Evolutionary conservation across 2,797 vertebrate genomes (phyloP).

Genomic region (Bradypus variegatus): DNA sequence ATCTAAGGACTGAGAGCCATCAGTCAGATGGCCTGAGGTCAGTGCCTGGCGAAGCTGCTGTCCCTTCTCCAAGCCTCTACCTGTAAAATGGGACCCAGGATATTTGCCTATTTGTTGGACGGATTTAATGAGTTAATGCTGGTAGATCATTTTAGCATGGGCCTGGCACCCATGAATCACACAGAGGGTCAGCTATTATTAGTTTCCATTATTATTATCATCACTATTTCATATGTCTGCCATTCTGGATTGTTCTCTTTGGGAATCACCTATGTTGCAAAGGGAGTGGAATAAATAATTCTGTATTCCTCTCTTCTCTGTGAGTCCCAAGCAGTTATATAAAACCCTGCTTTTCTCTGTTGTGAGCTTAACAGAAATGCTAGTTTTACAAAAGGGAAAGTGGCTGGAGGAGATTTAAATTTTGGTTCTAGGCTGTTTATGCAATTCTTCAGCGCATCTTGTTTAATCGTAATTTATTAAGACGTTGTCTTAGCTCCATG

Average conservation of each 20-base stretch:
- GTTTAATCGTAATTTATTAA: background rate
- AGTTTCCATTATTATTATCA: too few species aligned
- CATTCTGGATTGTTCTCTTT: background rate
- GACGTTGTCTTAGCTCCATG: background rate
- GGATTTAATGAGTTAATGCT: background rate
- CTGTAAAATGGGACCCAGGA: background rate
- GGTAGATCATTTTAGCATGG: accelerated
- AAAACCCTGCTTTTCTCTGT: background rate
- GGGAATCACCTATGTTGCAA: background rate
- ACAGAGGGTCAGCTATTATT: background rate
- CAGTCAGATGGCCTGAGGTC: background rate
- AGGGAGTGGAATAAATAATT: background rate
- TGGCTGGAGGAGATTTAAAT: background rate
- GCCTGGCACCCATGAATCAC: background rate
- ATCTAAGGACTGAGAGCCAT: background rate
- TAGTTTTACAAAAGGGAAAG: background rate
- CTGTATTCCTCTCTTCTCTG: background rate
- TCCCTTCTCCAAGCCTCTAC: background rate
- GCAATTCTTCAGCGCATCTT: background rate
- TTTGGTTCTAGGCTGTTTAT: background rate
- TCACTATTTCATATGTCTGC: background rate
- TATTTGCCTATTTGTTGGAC: background rate
- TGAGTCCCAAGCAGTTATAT: background rate
- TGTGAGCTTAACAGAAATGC: background rate
- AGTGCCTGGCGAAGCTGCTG: background rate